Conservation (phyloP, 23 tunicate genomes). For the Botrylloides violaceus region DNA sequence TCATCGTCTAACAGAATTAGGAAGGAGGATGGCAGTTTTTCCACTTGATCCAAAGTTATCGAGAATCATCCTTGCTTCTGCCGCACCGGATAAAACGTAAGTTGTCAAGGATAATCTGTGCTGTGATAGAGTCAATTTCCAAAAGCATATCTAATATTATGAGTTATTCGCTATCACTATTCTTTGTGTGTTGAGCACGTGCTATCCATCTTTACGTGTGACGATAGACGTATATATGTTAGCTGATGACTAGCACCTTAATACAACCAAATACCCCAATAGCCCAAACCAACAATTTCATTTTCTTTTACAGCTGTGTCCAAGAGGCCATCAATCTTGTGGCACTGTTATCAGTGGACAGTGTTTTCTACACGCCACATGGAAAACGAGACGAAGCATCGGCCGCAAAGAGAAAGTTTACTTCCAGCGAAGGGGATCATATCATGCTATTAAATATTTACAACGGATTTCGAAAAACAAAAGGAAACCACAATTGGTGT, state of each 20-base stretch:
- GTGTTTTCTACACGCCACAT: conserved; percentile 59
- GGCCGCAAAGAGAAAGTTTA: conserved; percentile 44
- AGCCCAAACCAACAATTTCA: too few relatives aligned
- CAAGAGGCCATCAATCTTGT: conserved; percentile 69
- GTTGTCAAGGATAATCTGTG: too few relatives aligned
- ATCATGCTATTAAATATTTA: conserved; percentile 67
- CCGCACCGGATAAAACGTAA: conserved; percentile 20
- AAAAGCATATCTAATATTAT: too few relatives aligned
- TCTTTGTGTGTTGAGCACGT: too few relatives aligned
- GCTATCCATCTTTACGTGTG: too few relatives aligned
- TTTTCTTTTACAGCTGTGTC: conserved; percentile 40
- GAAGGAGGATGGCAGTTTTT: conserved; percentile 67
- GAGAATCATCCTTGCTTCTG: conserved; percentile 38
- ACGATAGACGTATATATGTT: too few relatives aligned
- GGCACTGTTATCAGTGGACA: conserved; percentile 75
- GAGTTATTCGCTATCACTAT: too few relatives aligned
- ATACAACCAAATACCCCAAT: too few relatives aligned
- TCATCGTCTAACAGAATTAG: conserved; percentile 45
- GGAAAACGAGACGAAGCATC: conserved; percentile 53
- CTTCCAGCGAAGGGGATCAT: conserved; percentile 83
- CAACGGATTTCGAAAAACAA: conserved; percentile 56
- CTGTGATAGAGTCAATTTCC: too few relatives aligned
- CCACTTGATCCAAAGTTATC: conserved; percentile 81
- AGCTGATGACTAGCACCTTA: too few relatives aligned
- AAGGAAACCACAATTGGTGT: conserved; percentile 71